Evolutionary conservation across 2,888 invertebrate species (phyloP).

Genomic region (Caradrina clavipalpis): DNA sequence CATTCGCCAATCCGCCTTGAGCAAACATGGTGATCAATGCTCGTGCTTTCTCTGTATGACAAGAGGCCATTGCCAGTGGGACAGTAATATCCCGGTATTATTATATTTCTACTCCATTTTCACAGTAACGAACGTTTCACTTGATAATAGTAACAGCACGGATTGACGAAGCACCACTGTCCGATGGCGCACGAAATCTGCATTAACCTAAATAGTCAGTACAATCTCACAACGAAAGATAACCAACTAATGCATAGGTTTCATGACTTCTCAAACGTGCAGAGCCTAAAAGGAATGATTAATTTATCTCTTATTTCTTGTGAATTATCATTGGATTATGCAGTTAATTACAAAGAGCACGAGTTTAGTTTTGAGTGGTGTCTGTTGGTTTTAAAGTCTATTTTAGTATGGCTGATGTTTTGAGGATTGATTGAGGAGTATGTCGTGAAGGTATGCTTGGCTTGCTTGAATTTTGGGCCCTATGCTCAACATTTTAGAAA

Average conservation of each 20-base stretch:
- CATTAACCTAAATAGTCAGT: conserved; percentile 57
- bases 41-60: too few species aligned
- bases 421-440: too few species aligned
- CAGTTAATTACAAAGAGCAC: conserved; percentile 20
- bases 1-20: too few species aligned
- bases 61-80: too few species aligned
- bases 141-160: conserved; percentile 16
- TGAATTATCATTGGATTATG: conserved; percentile 10
- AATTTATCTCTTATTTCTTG: conserved; percentile 15
- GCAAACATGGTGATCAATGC: too few species aligned
- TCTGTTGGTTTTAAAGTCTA: too few species aligned
- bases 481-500: too few species aligned
- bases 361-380: not conserved
- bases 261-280: conserved; percentile 48
- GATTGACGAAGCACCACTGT: conserved; percentile 20
- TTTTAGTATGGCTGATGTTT: too few species aligned
- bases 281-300: conserved; percentile 40
- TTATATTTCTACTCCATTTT: too few species aligned
- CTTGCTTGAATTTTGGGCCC: too few species aligned
- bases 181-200: conserved; percentile 50
- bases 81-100: too few species aligned
- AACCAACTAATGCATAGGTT: conserved; percentile 34
- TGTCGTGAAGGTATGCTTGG: too few species aligned
- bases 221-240: conserved; percentile 46
- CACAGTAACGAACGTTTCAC: not conserved